phyloP scores from a whole-genome alignment of 2,797 vertebrate species.

The Poecile montanus region DNA sequence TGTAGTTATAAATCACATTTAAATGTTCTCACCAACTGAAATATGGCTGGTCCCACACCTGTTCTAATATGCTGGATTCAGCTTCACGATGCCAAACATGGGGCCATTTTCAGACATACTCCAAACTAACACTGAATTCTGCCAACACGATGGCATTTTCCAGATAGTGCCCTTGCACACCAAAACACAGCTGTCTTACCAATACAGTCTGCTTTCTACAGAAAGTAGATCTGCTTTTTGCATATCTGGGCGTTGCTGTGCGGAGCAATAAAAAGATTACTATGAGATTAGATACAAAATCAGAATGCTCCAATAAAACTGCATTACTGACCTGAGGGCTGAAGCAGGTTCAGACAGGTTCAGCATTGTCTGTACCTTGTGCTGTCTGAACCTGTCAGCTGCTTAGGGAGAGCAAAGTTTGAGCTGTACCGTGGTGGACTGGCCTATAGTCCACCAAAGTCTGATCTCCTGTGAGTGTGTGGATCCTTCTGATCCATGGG shows the following conservation, averaged over 20 bases:
- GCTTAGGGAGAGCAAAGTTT: not conserved
- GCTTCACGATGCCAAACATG: not conserved
- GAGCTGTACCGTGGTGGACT: not conserved
- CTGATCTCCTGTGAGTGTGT: not conserved
- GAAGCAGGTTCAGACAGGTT: not conserved
- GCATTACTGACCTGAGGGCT: not conserved
- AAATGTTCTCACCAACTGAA: not conserved
- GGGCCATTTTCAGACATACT: not conserved
- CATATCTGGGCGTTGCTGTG: not conserved
- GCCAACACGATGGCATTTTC: not conserved
- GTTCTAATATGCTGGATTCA: not conserved
- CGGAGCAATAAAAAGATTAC: not conserved
- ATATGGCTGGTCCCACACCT: not conserved
- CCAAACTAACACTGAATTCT: not conserved
- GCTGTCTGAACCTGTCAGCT: not conserved
- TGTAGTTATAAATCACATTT: not conserved
- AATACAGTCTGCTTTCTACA: not conserved
- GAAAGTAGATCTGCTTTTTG: not conserved
- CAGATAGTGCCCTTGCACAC: not conserved
- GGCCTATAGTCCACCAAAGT: not conserved
- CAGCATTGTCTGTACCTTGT: not conserved
- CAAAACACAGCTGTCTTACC: not conserved
- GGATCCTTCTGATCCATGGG: not conserved
- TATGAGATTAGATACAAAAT: not conserved
- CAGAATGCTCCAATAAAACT: rapidly evolving